Evolutionary conservation across 2,113 vertebrate genomes (phyloP), one percentile per base, ranked within the genome.

Genomic region (Limnothrissa miodon): DNA sequence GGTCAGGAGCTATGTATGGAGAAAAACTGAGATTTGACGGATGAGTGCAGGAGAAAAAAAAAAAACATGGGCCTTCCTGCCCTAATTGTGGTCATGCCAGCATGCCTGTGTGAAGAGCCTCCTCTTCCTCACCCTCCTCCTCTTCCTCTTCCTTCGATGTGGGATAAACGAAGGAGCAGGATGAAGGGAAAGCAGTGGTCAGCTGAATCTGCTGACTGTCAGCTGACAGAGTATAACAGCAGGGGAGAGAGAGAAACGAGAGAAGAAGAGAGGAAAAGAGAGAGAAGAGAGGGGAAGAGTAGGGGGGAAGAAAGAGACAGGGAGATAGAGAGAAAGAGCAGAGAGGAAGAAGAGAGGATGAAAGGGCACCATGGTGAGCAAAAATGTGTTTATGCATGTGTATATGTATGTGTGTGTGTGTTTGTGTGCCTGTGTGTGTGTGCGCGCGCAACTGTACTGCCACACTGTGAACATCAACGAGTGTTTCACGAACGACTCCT

Each of bases 401-500:
- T 36, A 74, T n/a, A n/a, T n/a, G n/a, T n/a, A n/a, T n/a, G n/a
- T n/a, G n/a, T n/a, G n/a, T n/a, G n/a, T n/a, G n/a, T 8, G 39
- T 33, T 39, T 19, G 33, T 25, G 59, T 23, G 79, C 39, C 44
- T 25, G 83, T 25, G 21, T 51, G 59, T 56, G 39, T 66, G 42
- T 44, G 23, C 81, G n/a, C 82, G 29, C 66, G 81, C 86, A 82
- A 82, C 84, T 83, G 78, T 81, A 90, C 89, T 88, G 87, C 86
- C 85, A 87, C 90, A 90, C 89, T 87, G 86, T 89, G 92, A 89
- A 88, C 78, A 83, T 39, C 88, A 85, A 87, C 88, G 86, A 84
- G 87, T 78, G 86, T 85, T 74, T 89, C 86, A 66, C 89, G 85
- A 87, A 91, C 89, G 92, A 95, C 93, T 94, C 94, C 94, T 95